phyloP scores from a whole-genome alignment of 2,113 vertebrate genomes.

The Phoxinus phoxinus region DNA sequence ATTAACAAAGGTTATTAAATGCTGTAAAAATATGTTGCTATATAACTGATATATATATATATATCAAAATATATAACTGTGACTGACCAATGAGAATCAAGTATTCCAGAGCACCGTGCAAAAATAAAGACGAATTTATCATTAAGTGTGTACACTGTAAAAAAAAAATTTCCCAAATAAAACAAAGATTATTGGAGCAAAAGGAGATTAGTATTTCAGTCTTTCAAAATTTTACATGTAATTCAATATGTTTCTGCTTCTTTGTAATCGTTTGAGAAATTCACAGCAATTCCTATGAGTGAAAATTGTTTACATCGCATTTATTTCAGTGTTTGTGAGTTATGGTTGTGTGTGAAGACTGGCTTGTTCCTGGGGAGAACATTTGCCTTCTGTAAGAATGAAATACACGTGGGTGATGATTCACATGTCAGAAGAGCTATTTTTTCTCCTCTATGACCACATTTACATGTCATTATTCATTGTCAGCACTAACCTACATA shows the following conservation, averaged over 20 bases:
- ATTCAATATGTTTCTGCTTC: too few species aligned
- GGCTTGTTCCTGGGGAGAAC: neutral
- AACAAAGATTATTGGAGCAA: too few species aligned
- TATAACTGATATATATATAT: too few species aligned
- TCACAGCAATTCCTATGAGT: too few species aligned
- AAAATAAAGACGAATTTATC: neutral
- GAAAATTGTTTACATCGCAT: neutral
- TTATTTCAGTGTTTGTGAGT: neutral
- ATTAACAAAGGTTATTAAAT: too few species aligned
- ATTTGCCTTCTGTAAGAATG: slow-evolving; percentile 10
- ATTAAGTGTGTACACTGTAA: neutral
- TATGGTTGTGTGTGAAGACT: neutral
- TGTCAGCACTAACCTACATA: slow-evolving; percentile 26
- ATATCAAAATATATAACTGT: too few species aligned
- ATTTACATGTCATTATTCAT: neutral
- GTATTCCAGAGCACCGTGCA: neutral
- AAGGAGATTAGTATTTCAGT: too few species aligned
- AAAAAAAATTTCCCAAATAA: too few species aligned
- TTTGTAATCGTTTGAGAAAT: too few species aligned
- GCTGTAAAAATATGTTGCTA: too few species aligned
- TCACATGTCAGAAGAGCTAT: slow-evolving; percentile 15
- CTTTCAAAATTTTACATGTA: too few species aligned
- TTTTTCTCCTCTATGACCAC: neutral
- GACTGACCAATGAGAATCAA: too few species aligned
- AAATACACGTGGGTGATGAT: slow-evolving; percentile 4